Evolutionary conservation across 2,797 vertebrate species (phyloP).

Genomic region (Sebastes dallii): DNA sequence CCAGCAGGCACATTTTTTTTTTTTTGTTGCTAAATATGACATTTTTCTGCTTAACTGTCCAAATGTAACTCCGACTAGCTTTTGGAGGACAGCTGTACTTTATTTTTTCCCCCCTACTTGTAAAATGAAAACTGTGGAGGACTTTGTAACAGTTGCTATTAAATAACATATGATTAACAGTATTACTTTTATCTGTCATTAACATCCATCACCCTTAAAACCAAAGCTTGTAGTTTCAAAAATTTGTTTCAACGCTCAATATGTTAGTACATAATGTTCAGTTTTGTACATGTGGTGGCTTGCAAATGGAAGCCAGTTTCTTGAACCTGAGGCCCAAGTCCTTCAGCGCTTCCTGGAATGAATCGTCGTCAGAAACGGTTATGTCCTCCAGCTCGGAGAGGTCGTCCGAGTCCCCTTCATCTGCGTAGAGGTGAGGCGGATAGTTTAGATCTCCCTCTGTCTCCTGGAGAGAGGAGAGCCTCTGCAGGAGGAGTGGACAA

Average conservation of each 20-base stretch:
- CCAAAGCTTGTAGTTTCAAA: not conserved
- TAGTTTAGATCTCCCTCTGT: slow-evolving; percentile 31
- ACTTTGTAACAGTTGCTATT: slow-evolving; percentile 57
- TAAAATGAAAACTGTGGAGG: slow-evolving; percentile 47
- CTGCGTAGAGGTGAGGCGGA: slow-evolving; percentile 45
- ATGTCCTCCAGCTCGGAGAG: slow-evolving; percentile 53
- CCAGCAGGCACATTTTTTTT: slow-evolving; percentile 5
- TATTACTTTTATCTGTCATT: not conserved
- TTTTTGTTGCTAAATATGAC: not conserved
- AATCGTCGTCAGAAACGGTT: not conserved
- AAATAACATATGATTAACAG: slow-evolving; percentile 51
- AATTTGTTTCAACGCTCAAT: not conserved
- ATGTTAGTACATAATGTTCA: not conserved
- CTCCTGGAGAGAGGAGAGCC: slow-evolving; percentile 14
- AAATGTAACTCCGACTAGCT: slow-evolving; percentile 27
- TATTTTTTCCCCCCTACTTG: not conserved
- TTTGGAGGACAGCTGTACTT: slow-evolving; percentile 28
- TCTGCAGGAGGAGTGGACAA: slow-evolving; percentile 42
- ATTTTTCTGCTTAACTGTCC: slow-evolving; percentile 11
- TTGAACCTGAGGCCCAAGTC: slow-evolving; percentile 56
- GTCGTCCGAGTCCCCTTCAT: slow-evolving; percentile 26
- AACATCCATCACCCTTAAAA: not conserved
- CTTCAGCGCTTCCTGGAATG: not conserved
- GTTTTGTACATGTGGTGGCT: not conserved
- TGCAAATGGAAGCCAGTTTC: slow-evolving; percentile 54